phyloP scores from a whole-genome alignment of 2,888 invertebrate species.

The Chelonus formosanus region DNA sequence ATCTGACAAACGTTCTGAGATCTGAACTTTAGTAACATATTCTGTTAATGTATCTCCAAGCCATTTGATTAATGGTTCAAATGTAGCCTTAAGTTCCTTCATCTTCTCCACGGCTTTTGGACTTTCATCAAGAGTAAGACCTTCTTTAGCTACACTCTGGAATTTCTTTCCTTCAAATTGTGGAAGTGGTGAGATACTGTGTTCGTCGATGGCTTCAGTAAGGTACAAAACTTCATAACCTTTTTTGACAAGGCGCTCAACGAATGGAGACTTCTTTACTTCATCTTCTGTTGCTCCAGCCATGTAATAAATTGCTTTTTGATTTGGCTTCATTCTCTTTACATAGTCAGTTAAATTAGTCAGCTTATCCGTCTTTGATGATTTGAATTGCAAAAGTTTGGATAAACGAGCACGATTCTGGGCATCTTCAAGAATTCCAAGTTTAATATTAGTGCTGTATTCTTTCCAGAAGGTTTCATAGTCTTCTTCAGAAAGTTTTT shows the following conservation, averaged over 20 bases:
- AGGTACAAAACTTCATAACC: conserved; percentile 96
- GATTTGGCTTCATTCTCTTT: conserved; percentile 92
- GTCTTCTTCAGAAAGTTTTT: conserved; percentile 90
- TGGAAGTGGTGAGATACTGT: conserved; percentile 93
- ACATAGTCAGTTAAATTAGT: conserved; percentile 91
- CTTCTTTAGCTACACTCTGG: conserved; percentile 99
- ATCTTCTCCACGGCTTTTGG: conserved; percentile 73
- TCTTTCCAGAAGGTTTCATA: conserved; percentile 98
- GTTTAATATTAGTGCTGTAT: conserved; percentile 96
- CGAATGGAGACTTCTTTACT: conserved; percentile 92
- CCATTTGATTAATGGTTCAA: conserved; percentile 92
- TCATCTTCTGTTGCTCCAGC: conserved; percentile 88
- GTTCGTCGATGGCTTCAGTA: conserved; percentile 97
- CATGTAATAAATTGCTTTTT: conserved; percentile 95
- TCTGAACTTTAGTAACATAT: conserved; percentile 77
- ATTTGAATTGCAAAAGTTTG: conserved; percentile 90
- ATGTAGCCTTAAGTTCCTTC: conserved; percentile 79
- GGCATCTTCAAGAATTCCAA: conserved; percentile 98
- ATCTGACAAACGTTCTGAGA: conserved; percentile 88
- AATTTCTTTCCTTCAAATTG: conserved; percentile 99
- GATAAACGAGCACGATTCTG: conserved; percentile 94
- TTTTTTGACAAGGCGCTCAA: conserved; percentile 89
- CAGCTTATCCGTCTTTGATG: conserved; percentile 75
- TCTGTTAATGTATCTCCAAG: conserved; percentile 84
- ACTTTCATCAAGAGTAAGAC: conserved; percentile 84